These are phyloP conservation scores for Enteromius viviparus DNA, from an alignment of 2,797 vertebrate genomes.

Conservation along the genomic window DNA sequence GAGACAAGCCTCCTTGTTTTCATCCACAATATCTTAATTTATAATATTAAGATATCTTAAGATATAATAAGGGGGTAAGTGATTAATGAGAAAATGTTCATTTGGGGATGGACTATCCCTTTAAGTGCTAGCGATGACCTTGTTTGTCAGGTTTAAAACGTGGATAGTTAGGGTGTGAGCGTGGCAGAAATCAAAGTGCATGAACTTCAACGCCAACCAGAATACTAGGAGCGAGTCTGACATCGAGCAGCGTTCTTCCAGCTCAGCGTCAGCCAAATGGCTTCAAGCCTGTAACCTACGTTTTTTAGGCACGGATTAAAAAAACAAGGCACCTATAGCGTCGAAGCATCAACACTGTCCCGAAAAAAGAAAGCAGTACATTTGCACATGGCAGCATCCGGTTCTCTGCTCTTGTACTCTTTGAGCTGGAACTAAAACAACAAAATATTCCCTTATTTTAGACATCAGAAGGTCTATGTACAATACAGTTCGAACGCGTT, in stretches of 20 bases:
- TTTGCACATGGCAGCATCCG: slow-evolving; percentile 76
- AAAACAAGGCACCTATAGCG: slow-evolving; percentile 84
- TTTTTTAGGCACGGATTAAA: slow-evolving; percentile 79
- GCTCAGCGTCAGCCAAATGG: slow-evolving; percentile 58
- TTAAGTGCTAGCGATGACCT: slow-evolving; percentile 51
- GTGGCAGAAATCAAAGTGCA: slow-evolving; percentile 73
- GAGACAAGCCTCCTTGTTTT: too few species aligned
- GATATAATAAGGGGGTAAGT: too few species aligned
- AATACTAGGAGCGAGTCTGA: slow-evolving; percentile 65
- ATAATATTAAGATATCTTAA: too few species aligned
- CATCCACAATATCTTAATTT: too few species aligned
- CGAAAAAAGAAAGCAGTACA: slow-evolving; percentile 69
- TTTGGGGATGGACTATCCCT: too few species aligned
- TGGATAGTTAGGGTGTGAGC: slow-evolving; percentile 63
- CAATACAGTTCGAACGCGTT: slow-evolving; percentile 66
- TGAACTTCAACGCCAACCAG: slow-evolving; percentile 55
- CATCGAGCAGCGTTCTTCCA: slow-evolving; percentile 59
- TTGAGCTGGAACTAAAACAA: slow-evolving; percentile 43
- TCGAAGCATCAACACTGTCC: slow-evolving; percentile 78
- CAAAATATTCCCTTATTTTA: slow-evolving; percentile 63
- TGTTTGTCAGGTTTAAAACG: slow-evolving; percentile 58
- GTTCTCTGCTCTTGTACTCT: slow-evolving; percentile 62
- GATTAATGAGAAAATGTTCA: too few species aligned
- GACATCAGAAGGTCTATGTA: slow-evolving; percentile 61
- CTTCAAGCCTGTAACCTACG: slow-evolving; percentile 67